These are phyloP conservation scores for Neosilurus hyrtlii DNA, from an alignment of 2,797 vertebrate species.

Conservation along the genomic window DNA sequence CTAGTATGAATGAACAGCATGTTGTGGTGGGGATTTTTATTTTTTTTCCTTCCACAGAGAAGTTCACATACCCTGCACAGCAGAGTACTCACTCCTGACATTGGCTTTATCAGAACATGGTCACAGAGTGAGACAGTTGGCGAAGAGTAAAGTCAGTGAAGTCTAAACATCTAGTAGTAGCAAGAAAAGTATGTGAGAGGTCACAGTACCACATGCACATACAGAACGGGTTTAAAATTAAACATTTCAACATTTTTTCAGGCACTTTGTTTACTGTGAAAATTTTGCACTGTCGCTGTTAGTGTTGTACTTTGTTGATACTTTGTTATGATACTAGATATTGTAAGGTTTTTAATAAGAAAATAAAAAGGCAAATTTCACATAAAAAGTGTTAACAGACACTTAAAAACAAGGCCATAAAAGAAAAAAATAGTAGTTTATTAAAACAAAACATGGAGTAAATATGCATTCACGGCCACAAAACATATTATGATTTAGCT, in stretches of 20 bases:
- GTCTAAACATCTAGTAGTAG: conserved; percentile 15
- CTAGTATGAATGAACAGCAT: background rate
- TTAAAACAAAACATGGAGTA: background rate
- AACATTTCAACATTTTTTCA: conserved; percentile 12
- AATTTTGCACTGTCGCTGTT: conserved; percentile 50
- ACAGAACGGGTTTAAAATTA: background rate
- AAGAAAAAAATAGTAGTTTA: background rate
- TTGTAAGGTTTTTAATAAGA: conserved; percentile 3
- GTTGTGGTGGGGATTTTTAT: background rate
- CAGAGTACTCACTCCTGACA: conserved; percentile 4
- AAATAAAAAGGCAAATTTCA: conserved; percentile 7
- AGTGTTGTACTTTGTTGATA: conserved; percentile 18
- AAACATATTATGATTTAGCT: background rate
- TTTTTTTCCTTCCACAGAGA: background rate
- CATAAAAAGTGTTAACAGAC: background rate
- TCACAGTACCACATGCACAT: background rate
- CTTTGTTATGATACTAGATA: conserved; percentile 4
- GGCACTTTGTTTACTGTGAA: conserved; percentile 51
- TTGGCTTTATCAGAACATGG: conserved; percentile 16
- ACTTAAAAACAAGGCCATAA: background rate
- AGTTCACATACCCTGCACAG: background rate
- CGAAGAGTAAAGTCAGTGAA: conserved; percentile 6
- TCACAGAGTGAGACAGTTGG: conserved; percentile 15
- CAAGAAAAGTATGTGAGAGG: background rate
- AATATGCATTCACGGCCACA: background rate